Percentiles rank a stretch among this genome's conserved stretches.
Conservation (phyloP, 2,113 vertebrate species). For the Ovibos moschatus region DNA sequence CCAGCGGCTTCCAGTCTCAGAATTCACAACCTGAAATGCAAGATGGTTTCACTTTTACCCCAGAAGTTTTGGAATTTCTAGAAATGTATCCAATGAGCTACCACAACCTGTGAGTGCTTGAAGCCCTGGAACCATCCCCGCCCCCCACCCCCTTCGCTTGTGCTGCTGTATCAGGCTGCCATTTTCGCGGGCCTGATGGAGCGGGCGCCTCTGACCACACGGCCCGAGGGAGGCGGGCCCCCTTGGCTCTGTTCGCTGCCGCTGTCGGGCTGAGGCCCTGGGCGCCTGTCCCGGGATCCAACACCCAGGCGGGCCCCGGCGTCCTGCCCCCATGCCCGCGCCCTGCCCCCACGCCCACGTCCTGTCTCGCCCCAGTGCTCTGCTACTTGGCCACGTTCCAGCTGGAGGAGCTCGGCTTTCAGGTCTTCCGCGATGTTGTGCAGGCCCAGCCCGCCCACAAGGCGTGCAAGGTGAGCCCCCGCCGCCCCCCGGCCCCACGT, state of each 20-base stretch:
- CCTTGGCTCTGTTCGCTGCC: neutral
- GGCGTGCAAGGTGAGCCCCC: slow-evolving; percentile 84
- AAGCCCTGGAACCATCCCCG: fast-evolving
- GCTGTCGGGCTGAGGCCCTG: neutral
- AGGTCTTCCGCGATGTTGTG: slow-evolving; percentile 85
- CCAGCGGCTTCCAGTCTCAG: neutral
- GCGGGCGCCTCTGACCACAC: fast-evolving
- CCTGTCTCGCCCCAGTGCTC: slow-evolving; percentile 83
- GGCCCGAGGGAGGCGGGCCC: fast-evolving
- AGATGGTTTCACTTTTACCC: neutral
- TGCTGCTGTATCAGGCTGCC: fast-evolving
- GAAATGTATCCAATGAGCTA: neutral
- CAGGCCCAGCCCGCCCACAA: slow-evolving; percentile 85
- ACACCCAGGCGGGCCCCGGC: fast-evolving
- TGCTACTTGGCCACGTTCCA: slow-evolving; percentile 90
- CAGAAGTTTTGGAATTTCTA: neutral
- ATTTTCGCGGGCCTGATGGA: fast-evolving
- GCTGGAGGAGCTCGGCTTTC: slow-evolving; percentile 88
- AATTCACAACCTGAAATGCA: neutral
- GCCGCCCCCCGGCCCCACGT: fast-evolving
- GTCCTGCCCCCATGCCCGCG: fast-evolving
- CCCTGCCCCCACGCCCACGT: fast-evolving
- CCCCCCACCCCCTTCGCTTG: fast-evolving
- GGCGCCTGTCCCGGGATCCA: neutral
- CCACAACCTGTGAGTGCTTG: neutral